Base-by-base conservation (phyloP, 2,888 invertebrate species). In the Odontomyia ornata region DNA sequence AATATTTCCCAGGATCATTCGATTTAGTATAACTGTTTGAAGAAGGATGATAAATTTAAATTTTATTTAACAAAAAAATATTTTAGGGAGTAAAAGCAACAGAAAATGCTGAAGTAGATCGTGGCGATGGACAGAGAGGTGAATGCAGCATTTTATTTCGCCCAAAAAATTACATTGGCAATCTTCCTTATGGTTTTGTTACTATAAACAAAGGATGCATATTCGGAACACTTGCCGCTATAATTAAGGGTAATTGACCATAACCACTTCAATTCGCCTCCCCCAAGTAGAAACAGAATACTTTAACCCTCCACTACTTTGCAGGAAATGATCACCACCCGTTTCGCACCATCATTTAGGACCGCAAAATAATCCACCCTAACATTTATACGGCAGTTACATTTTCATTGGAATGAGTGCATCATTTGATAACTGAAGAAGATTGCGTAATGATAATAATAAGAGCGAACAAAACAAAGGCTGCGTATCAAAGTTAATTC, bases 231-330 rank as follows among this genome's bases (percentile, higher is more conserved):
- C 30, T 65, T 60, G 57, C 57, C 57, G 4, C 5, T 5, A 36
- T 65, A 65, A 65, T 36, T 36, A n/a, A 36, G 21, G 65, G 25
- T 65, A 65, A 65, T 65, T 27, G 65, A n/a, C 36, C 18, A 36
- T 1, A 65, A 36, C 62, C 65, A 65, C 65, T 65, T 62, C 15
- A 28, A 62, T 62, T 28, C 28, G 25, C 27, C n/a, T 27, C 5
- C 52, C 52, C n/a, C 13, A 4, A 52, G 15, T 18, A 15, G 4
- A 52, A 9, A 3, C n/a, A 65, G 36, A 27, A 18, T 36, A n/a
- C 18, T 18, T 21, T 52, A 4, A 4, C 52, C 52, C 15, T 52
- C 43, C 7, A 52, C 5, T 18, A 52, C 52, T 15, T 9, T 52
- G 52, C n/a, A n/a, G 4, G 52, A 52, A 52, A 15, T 18, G 15